These are phyloP conservation scores for Sycophila sp. DNA, from an alignment of 1,140 invertebrate genomes.

Conservation along the genomic window DNA sequence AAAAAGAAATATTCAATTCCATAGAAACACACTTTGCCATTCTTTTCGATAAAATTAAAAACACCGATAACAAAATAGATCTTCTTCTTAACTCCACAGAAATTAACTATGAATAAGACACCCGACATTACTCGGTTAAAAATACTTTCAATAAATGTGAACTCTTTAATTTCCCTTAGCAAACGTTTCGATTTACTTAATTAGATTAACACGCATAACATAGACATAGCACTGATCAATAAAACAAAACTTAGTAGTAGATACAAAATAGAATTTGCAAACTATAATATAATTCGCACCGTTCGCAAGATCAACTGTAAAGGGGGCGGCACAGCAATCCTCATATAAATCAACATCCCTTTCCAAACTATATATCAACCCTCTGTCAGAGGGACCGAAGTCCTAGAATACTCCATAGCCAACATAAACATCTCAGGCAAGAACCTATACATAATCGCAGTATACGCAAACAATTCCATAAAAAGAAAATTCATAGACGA, in stretches of 20 bases:
- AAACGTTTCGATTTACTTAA: constrained; percentile 27
- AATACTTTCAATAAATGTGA: constrained; percentile 7
- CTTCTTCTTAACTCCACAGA: no score
- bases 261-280: constrained; percentile 23
- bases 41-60: no score
- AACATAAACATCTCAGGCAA: constrained; percentile 34
- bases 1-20: no score
- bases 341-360: constrained; percentile 37
- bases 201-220: constrained; percentile 7
- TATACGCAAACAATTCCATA: constrained; percentile 36
- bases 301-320: constrained; percentile 13
- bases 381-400: constrained; percentile 11
- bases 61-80: no score
- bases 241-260: constrained; percentile 40
- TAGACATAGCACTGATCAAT: constrained; percentile 33
- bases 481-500: constrained; percentile 36
- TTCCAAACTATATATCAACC: neutral
- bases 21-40: no score
- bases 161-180: constrained; percentile 32
- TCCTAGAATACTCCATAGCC: constrained; percentile 35
- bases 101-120: no score
- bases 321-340: constrained; percentile 39
- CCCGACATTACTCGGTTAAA: no score
- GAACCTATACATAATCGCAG: constrained; percentile 22
- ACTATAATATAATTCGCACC: constrained; percentile 38